Evolutionary conservation across 2,113 vertebrate species (phyloP), one percentile per base, ranked within the genome.

Genomic region (Anguilla japonica): DNA sequence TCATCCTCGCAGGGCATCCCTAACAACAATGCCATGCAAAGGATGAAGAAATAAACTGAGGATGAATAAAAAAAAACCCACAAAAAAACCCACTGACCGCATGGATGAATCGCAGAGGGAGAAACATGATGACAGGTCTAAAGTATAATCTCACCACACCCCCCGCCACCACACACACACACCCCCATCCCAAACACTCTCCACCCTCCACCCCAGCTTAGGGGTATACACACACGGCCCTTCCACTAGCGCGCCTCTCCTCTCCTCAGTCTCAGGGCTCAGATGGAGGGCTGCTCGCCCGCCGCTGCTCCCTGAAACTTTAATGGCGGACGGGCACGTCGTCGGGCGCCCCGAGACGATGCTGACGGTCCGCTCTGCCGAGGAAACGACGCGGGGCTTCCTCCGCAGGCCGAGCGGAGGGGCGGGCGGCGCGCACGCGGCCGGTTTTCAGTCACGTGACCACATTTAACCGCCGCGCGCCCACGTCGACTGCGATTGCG

Each of bases 201-300:
- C 67, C 8, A 14, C 63, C 43, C 67, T 50, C 26, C 41, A 78
- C 18, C 83, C 60, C 60, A 39, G 56, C 15, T 41, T 29, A 41
- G 26, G 34, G 34, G 29, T 53, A 11, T n/a, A 39, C n/a, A n/a
- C 8, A n/a, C 78, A 29, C 26, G 20, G 16, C 43, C 41, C 41
- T 26, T 8, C 81, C 26, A 20, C 56, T 2, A 14, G 0, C 14
- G 3, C 81, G 46, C 50, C 29, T 41, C 18, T 16, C 86, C 81
- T 34, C 67, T 26, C 1, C 43, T 83, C 22, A 26, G 60, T 67
- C 4, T 67, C 41, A 5, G 46, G 82, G 0, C 71, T 82, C 40
- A 78, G 75, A 87, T 87, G 86, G 86, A 63, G 81, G 1, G 34
- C 71, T 75, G n/a, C n/a, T 22, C 60, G 85, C 80, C 22, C 46